phyloP scores from a whole-genome alignment of 2,113 vertebrate species.

The Lampris megalopsis region DNA sequence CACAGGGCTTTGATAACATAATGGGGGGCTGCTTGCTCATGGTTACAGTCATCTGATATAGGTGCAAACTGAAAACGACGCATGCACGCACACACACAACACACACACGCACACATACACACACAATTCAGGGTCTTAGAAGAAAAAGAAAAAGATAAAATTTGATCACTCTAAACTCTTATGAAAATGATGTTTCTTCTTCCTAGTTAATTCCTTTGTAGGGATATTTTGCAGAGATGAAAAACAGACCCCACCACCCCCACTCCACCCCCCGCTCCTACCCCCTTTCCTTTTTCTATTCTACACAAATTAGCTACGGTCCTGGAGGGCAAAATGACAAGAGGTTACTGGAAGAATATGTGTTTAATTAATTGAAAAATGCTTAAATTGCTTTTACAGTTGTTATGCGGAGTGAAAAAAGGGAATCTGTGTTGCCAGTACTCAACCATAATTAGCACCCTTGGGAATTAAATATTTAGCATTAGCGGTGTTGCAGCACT shows the following conservation, averaged over 20 bases:
- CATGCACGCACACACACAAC: conserved; percentile 68
- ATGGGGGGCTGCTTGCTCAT: conserved; percentile 75
- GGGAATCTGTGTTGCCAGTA: conserved; percentile 97
- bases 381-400: conserved; percentile 99
- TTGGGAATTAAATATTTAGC: conserved; percentile 99
- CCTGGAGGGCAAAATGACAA: conserved; percentile 99
- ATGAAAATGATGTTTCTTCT: conserved; percentile 66
- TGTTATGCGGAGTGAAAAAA: conserved; percentile 92
- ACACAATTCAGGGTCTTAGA: conserved; percentile 60
- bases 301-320: conserved; percentile 97
- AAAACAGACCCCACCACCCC: conserved; percentile 59
- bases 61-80: conserved; percentile 51
- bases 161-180: conserved; percentile 69
- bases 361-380: conserved; percentile 99
- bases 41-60: conserved; percentile 76
- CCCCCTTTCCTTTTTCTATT: conserved; percentile 86
- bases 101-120: conserved; percentile 65
- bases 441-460: conserved; percentile 99
- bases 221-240: conserved; percentile 78
- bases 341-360: conserved; percentile 98
- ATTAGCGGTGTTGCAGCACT: conserved; percentile 99
- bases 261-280: conserved; percentile 48
- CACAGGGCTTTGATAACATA: conserved; percentile 79
- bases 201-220: conserved; percentile 77
- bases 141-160: conserved; percentile 50